These are phyloP conservation scores for Metellina segmentata DNA, from an alignment of 2,888 invertebrate species.

Conservation along the genomic window DNA sequence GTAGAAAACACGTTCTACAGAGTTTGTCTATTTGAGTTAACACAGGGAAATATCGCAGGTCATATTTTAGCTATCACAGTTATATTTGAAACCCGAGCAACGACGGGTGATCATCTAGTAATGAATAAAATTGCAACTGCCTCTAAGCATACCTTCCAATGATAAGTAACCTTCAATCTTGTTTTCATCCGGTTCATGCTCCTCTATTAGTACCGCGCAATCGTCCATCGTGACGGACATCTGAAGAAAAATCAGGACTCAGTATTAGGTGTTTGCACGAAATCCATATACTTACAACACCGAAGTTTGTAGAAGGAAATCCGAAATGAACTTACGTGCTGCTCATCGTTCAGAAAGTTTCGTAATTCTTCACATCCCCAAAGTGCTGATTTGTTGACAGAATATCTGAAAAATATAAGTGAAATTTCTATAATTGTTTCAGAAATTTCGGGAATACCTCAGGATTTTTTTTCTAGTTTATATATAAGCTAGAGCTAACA, in stretches of 20 bases:
- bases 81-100: too few species aligned
- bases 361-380: constrained; percentile 82
- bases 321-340: constrained; percentile 80
- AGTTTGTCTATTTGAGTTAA: too few species aligned
- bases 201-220: constrained; percentile 79
- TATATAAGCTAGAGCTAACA: too few species aligned
- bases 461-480: too few species aligned
- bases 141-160: constrained; percentile 77
- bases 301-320: neutral
- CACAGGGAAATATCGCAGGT: too few species aligned
- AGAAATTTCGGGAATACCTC: too few species aligned
- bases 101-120: too few species aligned
- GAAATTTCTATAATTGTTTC: too few species aligned
- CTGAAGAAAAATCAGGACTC: constrained; percentile 46
- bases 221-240: constrained; percentile 75
- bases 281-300: too few species aligned
- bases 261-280: too few species aligned
- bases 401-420: constrained; percentile 79
- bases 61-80: too few species aligned
- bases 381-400: constrained; percentile 81
- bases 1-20: too few species aligned
- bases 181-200: constrained; percentile 80
- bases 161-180: constrained; percentile 79
- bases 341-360: constrained; percentile 83
- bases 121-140: neutral